Base-by-base conservation (phyloP, 2,113 vertebrate genomes). In the Cacatua alba region DNA sequence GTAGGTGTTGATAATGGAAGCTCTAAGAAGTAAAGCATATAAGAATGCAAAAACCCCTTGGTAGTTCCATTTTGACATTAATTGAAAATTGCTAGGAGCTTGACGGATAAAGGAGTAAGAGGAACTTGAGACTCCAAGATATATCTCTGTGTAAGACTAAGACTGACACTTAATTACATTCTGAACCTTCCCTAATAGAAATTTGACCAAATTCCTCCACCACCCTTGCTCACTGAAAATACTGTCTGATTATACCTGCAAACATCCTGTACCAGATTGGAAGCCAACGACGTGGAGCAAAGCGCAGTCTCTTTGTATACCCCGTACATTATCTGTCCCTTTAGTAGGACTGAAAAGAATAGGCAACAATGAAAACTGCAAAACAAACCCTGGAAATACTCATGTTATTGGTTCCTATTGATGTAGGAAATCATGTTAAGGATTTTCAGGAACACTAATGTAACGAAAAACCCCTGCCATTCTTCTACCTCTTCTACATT, bases 281-380 rank as follows among this genome's bases (percentile, higher is more conserved):
- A 57, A 60, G 13, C 21, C 43, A 83, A 17, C 10, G 67, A 9
- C 3, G 19, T 11, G 9, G 52, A 65, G 33, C 0, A 3, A 69
- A 31, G 18, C 52, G 2, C 17, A 24, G 7, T 74, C 65, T 60
- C 59, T 11, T 12, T 80, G 33, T 80, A 28, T 7, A 29, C 3
- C 10, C 43, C 0, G 0, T 43, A 17, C 5, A 0, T 41, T 13
- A 11, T 51, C 39, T 39, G 7, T 67, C 24, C 31, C 20, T 83
- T 43, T 14, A 41, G 52, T 2, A 21, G 76, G 44, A 28, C 13
- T 33, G 41, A 46, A 59, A 29, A 68, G 24, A 53, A 29, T 14
- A 31, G 43, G 31, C 59, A 52, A 84, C 19, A 59, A 29, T n/a
- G 35, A 55, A 60, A 92, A 53, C 14, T 37, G 24, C 52, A 74